Conservation (phyloP, 2,113 vertebrate genomes). For the human region GRCh38 chr16:27020001-27020500, state of each 20-base stretch:
- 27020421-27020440: not conserved
- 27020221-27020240: not conserved
- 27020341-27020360: not conserved
- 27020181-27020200: not conserved
- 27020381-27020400: not conserved
- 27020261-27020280: not conserved
- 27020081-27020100: not conserved
- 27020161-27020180: not conserved
- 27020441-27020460: not conserved
- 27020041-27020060: not conserved
- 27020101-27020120: not conserved
- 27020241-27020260: not conserved
- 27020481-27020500: not conserved
- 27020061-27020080: too few relatives aligned
- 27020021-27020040: not conserved
- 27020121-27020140: not conserved
- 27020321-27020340: too few relatives aligned
- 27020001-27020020: too few relatives aligned
- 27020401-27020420: not conserved
- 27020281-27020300: not conserved
- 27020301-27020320: not conserved
- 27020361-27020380: not conserved
- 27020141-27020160: not conserved
- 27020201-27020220: not conserved
- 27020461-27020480: fast-evolving